Evolutionary conservation across 2,888 invertebrate genomes (phyloP).

Genomic region (Phyllotreta cruciferae): DNA sequence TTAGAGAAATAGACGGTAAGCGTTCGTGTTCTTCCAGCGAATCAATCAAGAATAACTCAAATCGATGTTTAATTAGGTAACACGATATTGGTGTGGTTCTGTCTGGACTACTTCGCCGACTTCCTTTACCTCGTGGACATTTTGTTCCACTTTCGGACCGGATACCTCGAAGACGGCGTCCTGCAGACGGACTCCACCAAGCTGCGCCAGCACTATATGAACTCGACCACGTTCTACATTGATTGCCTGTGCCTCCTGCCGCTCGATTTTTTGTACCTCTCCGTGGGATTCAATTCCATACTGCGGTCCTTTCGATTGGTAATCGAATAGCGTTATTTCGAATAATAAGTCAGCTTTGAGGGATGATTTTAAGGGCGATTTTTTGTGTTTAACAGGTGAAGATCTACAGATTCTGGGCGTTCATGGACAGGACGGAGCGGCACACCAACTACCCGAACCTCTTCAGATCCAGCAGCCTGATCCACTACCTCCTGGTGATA

Average conservation of each 20-base stretch:
- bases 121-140: constrained; percentile 96
- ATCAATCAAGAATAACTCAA: background rate
- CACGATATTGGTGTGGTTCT: constrained; percentile 94
- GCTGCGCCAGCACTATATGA: constrained; percentile 96
- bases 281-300: constrained; percentile 94
- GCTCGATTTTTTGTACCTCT: constrained; percentile 96
- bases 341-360: background rate
- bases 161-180: constrained; percentile 97
- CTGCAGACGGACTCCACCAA: constrained; percentile 94
- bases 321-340: constrained; percentile 60
- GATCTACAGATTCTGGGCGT: constrained; percentile 93
- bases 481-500: constrained; percentile 96
- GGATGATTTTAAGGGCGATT: constrained; percentile 4
- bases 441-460: constrained; percentile 99
- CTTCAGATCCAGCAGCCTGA: constrained; percentile 88
- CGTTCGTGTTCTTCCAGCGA: constrained; percentile 39
- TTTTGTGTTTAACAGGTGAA: constrained; percentile 40
- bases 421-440: constrained; percentile 97
- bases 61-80: constrained; percentile 64
- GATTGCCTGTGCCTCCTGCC: constrained; percentile 98
- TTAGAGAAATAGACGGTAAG: constrained; percentile 93
- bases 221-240: constrained; percentile 93
- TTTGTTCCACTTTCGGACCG: constrained; percentile 96
- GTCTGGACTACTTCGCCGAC: constrained; percentile 96
- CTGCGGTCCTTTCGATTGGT: constrained; percentile 89